Evolutionary conservation across 2,113 vertebrate genomes (phyloP).

Genomic region (Tricholaema leucomelas): DNA sequence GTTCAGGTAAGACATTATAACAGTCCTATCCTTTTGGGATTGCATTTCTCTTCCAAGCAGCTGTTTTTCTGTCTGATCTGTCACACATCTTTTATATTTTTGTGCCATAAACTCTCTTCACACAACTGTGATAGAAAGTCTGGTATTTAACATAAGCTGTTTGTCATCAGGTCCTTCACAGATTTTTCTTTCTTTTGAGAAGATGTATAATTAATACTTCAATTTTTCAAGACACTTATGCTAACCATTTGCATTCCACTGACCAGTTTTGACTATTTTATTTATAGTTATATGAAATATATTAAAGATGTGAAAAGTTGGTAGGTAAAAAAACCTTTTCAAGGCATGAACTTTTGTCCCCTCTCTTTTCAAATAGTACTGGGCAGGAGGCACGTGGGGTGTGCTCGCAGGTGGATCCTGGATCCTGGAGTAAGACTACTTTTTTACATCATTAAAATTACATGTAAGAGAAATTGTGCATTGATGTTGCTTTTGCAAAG

Average conservation of each 20-base stretch:
- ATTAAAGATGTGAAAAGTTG: background rate
- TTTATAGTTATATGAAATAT: background rate
- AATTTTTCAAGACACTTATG: background rate
- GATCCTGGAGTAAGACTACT: background rate
- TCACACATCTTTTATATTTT: background rate
- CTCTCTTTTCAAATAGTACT: background rate
- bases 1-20: background rate
- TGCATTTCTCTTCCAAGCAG: background rate
- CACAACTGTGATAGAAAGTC: background rate
- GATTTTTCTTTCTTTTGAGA: background rate
- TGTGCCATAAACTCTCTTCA: background rate
- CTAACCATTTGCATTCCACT: background rate
- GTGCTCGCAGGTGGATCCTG: background rate
- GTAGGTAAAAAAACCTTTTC: background rate
- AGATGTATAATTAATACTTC: background rate
- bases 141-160: constrained; percentile 1
- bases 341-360: background rate
- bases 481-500: background rate
- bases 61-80: background rate
- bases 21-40: background rate
- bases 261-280: background rate
- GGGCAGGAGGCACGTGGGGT: rapidly evolving
- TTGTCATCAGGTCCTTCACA: constrained; percentile 1
- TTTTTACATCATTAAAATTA: background rate
- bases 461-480: background rate